Percentiles rank a stretch among this genome's conserved stretches.
Evolutionary conservation across 1,140 invertebrate species (phyloP).

Genomic region (Apolygus lucorum): DNA sequence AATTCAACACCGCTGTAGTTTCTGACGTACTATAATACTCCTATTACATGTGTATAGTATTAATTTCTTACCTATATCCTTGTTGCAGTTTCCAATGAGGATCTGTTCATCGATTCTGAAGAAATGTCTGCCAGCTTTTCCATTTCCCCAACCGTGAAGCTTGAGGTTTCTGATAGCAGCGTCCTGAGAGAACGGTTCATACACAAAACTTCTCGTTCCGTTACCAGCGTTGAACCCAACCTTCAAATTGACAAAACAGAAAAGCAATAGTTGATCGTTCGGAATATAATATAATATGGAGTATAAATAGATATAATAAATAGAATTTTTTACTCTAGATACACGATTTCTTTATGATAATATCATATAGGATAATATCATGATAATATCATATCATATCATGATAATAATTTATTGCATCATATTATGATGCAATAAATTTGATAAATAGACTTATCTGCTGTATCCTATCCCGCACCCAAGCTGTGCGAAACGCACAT

Average conservation of each 20-base stretch:
- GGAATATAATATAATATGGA: conserved; percentile 22
- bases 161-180: conserved; percentile 73
- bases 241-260: conserved; percentile 42
- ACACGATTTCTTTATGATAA: too few relatives aligned
- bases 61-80: conserved; percentile 74
- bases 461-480: too few relatives aligned
- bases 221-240: conserved; percentile 94
- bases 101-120: conserved; percentile 93
- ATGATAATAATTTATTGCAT: too few relatives aligned
- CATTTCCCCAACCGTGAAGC: conserved; percentile 76
- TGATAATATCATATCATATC: too few relatives aligned
- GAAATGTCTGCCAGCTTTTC: conserved; percentile 79
- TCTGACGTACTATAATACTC: too few relatives aligned
- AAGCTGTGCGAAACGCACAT: too few relatives aligned
- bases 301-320: conserved; percentile 19
- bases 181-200: conserved; percentile 80
- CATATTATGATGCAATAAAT: too few relatives aligned
- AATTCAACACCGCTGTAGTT: too few relatives aligned
- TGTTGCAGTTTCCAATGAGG: conserved; percentile 82
- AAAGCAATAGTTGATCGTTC: conserved; percentile 21
- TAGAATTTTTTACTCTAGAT: conserved; percentile 8
- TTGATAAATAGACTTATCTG: too few relatives aligned
- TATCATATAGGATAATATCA: too few relatives aligned
- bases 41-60: too few relatives aligned
- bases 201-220: conserved; percentile 81